A percentile compares a stretch with the other conserved stretches of the same genome.
These are phyloP conservation scores for Trachemys scripta DNA, from an alignment of 2,113 vertebrate species.

Conservation along the genomic window DNA sequence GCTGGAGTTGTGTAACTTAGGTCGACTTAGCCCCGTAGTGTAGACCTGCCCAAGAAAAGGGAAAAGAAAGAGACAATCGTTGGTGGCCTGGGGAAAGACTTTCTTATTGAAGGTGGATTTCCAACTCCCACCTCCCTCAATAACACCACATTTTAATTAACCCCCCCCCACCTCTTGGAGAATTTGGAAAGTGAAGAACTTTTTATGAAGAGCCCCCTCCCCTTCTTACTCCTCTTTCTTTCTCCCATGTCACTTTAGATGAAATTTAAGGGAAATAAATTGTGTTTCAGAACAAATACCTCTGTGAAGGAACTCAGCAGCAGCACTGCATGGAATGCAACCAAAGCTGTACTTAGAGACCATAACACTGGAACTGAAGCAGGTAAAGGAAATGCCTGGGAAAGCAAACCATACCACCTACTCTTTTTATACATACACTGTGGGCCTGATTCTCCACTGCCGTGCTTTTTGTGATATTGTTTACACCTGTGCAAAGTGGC, in stretches of 20 bases:
- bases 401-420: neutral
- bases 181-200: conserved; percentile 1
- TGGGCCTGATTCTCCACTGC: neutral
- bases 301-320: conserved; percentile 29
- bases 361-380: neutral
- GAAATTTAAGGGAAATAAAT: conserved; percentile 57
- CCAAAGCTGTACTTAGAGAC: conserved; percentile 15
- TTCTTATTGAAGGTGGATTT: neutral
- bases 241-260: conserved; percentile 28
- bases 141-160: conserved; percentile 12
- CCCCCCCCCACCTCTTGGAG: neutral
- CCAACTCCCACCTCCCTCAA: neutral
- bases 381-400: conserved; percentile 17
- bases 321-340: conserved; percentile 19
- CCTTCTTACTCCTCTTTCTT: neutral
- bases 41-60: neutral
- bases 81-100: neutral
- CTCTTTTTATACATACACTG: neutral
- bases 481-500: neutral
- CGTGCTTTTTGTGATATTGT: neutral
- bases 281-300: conserved; percentile 51
- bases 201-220: neutral
- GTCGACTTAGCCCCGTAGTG: too few relatives aligned
- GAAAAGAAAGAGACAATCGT: neutral
- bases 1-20: too few relatives aligned